A percentile compares a stretch with the other conserved stretches of the same genome.
Evolutionary conservation across 2,797 vertebrate genomes (phyloP).

Genomic region (Petrocephalus schoutedeni): DNA sequence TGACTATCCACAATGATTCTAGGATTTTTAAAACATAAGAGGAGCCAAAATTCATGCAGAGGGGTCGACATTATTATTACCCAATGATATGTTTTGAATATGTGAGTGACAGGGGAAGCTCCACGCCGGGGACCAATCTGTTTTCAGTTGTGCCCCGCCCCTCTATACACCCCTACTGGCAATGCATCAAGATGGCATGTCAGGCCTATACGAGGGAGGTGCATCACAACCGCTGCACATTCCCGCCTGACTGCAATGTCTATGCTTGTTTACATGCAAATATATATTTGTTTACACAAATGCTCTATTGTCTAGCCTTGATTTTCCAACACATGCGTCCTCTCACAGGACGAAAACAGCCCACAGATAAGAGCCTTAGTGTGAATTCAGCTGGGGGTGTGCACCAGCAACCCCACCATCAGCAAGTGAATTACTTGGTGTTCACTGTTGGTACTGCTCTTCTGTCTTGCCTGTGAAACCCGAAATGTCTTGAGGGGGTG

Average conservation of each 20-base stretch:
- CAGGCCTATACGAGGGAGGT: not conserved
- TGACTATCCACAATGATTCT: not conserved
- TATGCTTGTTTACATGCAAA: conserved; percentile 30
- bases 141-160: not conserved
- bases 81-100: not conserved
- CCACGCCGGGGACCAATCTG: not conserved
- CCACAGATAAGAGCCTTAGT: not conserved
- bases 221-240: not conserved
- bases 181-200: not conserved
- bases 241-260: not conserved
- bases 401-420: not conserved
- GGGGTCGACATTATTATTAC: not conserved
- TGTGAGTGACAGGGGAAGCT: not conserved
- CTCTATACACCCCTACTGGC: not conserved
- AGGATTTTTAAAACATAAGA: not conserved
- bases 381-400: not conserved
- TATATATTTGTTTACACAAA: not conserved
- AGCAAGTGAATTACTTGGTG: not conserved
- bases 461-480: not conserved
- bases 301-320: not conserved
- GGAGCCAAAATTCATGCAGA: not conserved
- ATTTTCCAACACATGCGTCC: not conserved
- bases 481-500: not conserved
- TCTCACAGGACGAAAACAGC: not conserved
- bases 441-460: not conserved